Base-by-base conservation (phyloP, 2,888 invertebrate species). In the Ophioninae sp. region DNA sequence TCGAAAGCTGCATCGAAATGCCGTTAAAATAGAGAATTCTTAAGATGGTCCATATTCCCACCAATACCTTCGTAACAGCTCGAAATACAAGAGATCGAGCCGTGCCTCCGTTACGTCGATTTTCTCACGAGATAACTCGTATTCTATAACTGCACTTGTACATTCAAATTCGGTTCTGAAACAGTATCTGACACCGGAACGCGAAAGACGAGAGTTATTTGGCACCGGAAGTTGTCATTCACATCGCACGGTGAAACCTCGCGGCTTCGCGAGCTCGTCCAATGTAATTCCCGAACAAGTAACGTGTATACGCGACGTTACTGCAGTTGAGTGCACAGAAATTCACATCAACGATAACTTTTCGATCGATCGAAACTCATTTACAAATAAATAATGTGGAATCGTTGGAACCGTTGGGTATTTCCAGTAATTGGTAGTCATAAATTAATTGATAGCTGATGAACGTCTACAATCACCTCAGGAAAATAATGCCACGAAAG, bases 161-260 rank as follows among this genome's bases (percentile, higher is more conserved):
- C 82, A 78, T 82, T 73, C 67, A 78, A 82, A 73, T 81, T 81
- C 76, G 64, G 67, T 70, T 67, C 72, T 72, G 50, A 67, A 81
- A 75, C 70, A 65, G 75, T 74, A 74, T 69, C 69, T 65, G 67
- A 77, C 70, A 41, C 41, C 39, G 70, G 57, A 68, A 68, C 30
- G 57, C 17, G 67, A 74, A 80, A 37, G 30, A 67, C 61, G 68
- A 39, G 68, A 74, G 50, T 68, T 74, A 50, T 67, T 77, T 77
- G 67, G 76, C 68, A 77, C 59, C 76, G 76, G 76, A 77, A 77
- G 59, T 61, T 77, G 68, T 77, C 76, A 68, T 61, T 77, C 61
- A 67, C 41, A 57, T 57, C 65, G 20, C 39, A 13, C 59, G 20
- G 20, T 61, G 44, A 13, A 10, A n/a, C n/a, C n/a, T n/a, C n/a